phyloP scores from a whole-genome alignment of 1,140 invertebrate species.

The Tetraneura akinire region DNA sequence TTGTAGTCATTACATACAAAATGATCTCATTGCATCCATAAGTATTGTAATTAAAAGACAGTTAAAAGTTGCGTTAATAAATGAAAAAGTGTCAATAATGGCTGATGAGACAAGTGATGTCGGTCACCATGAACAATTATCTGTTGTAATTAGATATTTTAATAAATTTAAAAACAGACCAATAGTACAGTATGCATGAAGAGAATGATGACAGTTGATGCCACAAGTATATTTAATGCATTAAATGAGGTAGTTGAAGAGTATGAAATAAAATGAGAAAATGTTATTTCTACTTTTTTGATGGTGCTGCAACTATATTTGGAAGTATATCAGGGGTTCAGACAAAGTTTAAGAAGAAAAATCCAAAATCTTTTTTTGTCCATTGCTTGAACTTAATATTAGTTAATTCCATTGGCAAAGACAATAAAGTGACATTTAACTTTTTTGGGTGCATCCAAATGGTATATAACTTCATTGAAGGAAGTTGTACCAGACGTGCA shows the following conservation, averaged over 20 bases:
- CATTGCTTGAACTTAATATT: slow-evolving; percentile 18
- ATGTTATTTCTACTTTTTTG: slow-evolving; percentile 18
- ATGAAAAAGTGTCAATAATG: slow-evolving; percentile 5
- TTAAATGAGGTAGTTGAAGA: background rate
- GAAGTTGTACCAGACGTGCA: slow-evolving; percentile 53
- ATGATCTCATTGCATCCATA: background rate
- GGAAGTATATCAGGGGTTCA: slow-evolving; percentile 33
- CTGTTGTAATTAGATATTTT: background rate
- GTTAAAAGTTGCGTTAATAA: background rate
- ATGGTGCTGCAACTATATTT: slow-evolving; percentile 47
- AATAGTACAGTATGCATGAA: slow-evolving; percentile 12
- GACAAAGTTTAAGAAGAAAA: slow-evolving; percentile 41
- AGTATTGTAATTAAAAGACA: background rate
- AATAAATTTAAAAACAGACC: background rate
- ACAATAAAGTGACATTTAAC: slow-evolving; percentile 20
- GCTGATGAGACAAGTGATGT: background rate
- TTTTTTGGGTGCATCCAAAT: slow-evolving; percentile 49
- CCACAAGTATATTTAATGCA: slow-evolving; percentile 1
- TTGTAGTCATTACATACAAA: slow-evolving; percentile 4
- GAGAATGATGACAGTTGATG: background rate
- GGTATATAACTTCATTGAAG: slow-evolving; percentile 51
- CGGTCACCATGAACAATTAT: no score
- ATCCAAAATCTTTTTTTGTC: slow-evolving; percentile 16
- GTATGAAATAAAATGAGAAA: slow-evolving; percentile 13
- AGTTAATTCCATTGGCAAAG: slow-evolving; percentile 24